phyloP scores from a whole-genome alignment of 2,113 vertebrate genomes.

The Nothobranchius kuhntae region DNA sequence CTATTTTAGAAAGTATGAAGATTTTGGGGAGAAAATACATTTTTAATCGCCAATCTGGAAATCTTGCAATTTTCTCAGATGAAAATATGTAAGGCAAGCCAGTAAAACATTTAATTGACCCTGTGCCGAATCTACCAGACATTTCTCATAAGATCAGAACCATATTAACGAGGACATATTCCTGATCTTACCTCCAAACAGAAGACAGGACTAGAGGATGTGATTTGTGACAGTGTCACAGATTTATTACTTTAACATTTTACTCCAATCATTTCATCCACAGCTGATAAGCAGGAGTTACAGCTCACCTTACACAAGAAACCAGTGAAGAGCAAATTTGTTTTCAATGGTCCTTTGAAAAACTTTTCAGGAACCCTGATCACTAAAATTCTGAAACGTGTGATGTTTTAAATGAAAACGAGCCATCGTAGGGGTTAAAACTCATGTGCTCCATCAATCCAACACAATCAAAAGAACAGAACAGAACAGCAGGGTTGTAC shows the following conservation, averaged over 20 bases:
- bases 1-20: no score
- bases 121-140: no score
- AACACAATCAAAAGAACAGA: constrained; percentile 45
- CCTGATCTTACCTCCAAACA: not conserved
- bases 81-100: no score
- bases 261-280: constrained; percentile 4
- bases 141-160: no score
- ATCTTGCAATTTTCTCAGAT: no score
- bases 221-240: constrained; percentile 25
- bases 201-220: constrained; percentile 34
- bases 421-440: not conserved
- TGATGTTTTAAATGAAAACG: not conserved
- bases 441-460: not conserved
- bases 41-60: no score
- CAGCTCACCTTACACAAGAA: not conserved
- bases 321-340: not conserved
- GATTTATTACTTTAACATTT: constrained; percentile 72
- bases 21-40: no score
- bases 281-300: not conserved
- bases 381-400: not conserved
- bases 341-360: constrained; percentile 15
- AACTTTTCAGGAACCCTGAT: constrained; percentile 26
- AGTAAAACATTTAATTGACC: no score
- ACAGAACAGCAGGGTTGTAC: constrained; percentile 62
- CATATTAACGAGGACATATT: no score